These are phyloP conservation scores for Brachionus rotundiformis DNA, from an alignment of 1,140 invertebrate genomes.

Conservation along the genomic window DNA sequence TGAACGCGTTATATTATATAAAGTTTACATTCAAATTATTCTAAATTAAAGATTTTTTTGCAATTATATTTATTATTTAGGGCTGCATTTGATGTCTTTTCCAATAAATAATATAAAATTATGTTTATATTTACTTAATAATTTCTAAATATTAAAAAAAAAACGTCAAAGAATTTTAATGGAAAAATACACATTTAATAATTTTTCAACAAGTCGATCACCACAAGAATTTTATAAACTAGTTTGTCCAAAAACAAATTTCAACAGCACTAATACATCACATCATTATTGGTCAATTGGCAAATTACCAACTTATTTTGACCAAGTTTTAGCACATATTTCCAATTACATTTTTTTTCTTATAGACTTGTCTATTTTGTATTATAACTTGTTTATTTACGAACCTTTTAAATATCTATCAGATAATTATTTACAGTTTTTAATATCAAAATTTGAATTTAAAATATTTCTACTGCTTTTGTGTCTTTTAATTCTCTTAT, in stretches of 20 bases:
- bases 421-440: neutral
- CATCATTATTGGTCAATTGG: neutral
- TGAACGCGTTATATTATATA: conserved; percentile 5
- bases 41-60: conserved; percentile 10
- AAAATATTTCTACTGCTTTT: conserved; percentile 22
- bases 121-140: neutral
- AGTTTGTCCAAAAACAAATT: neutral
- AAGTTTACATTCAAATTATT: neutral
- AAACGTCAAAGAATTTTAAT: conserved; percentile 10
- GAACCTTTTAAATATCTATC: neutral
- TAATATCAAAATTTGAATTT: conserved; percentile 20
- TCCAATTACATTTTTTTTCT: neutral
- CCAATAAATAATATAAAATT: no score
- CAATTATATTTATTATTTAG: no score
- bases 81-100: no score
- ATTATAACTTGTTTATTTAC: neutral
- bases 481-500: neutral
- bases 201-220: conserved; percentile 30
- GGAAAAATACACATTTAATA: conserved; percentile 8
- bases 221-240: neutral
- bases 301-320: neutral
- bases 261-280: neutral
- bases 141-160: neutral
- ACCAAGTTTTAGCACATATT: neutral
- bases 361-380: neutral